Conservation (phyloP, 64 coral and sea anemone genomes). For the Stichodactyla mertensii region DNA sequence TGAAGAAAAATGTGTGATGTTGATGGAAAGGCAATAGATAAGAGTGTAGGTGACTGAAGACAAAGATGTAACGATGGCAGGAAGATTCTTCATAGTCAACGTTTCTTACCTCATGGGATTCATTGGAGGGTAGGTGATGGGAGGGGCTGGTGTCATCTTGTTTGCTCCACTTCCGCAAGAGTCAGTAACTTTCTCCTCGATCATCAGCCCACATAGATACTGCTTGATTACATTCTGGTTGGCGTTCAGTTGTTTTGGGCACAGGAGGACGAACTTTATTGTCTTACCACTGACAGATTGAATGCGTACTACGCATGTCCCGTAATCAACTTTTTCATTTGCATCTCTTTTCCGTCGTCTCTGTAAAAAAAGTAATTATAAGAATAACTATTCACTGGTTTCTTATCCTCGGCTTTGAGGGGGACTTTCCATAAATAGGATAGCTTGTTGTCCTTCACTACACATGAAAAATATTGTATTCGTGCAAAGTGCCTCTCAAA, state of each 20-base stretch:
- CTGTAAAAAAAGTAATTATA: not conserved
- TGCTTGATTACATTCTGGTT: slow-evolving; percentile 6
- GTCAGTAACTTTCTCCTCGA: slow-evolving; percentile 12
- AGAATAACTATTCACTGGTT: not conserved
- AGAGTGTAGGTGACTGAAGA: too few relatives aligned
- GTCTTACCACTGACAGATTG: not conserved
- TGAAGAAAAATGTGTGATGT: too few relatives aligned
- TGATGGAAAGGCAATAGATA: too few relatives aligned
- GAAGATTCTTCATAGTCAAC: not conserved
- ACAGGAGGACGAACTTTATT: slow-evolving; percentile 42
- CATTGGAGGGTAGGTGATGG: slow-evolving; percentile 14
- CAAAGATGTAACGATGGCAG: not conserved
- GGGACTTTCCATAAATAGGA: too few relatives aligned
- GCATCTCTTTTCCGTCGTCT: not conserved
- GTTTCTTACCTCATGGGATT: slow-evolving; percentile 35
- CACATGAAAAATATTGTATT: too few relatives aligned
- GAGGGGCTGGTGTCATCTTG: slow-evolving; percentile 34
- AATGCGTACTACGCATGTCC: slow-evolving; percentile 44
- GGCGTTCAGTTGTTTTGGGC: slow-evolving; percentile 28
- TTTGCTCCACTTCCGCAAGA: slow-evolving; percentile 25
- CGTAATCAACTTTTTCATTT: slow-evolving; percentile 20
- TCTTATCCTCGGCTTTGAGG: too few relatives aligned
- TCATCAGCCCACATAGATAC: slow-evolving; percentile 41
- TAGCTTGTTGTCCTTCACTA: too few relatives aligned
- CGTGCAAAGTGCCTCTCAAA: too few relatives aligned